Evolutionary conservation across 2,888 invertebrate genomes (phyloP).

Genomic region (Troides helena): DNA sequence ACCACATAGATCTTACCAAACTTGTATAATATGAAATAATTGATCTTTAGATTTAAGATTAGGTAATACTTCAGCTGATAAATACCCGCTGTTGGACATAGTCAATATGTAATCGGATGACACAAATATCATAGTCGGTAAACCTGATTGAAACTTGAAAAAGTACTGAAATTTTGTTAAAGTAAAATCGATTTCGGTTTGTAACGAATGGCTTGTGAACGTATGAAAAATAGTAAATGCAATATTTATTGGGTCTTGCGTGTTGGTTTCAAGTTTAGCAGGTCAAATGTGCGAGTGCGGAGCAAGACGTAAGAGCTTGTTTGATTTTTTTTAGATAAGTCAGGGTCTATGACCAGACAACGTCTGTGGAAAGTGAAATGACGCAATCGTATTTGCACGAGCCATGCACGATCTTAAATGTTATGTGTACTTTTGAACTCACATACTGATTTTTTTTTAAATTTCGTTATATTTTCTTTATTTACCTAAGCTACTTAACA

Average conservation of each 20-base stretch:
- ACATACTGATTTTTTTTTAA: not conserved
- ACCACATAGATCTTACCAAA: too few relatives aligned
- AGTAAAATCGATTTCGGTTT: not conserved
- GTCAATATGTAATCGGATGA: too few relatives aligned
- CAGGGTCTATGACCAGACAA: conserved; percentile 20
- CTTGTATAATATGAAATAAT: too few relatives aligned
- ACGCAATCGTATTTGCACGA: not conserved
- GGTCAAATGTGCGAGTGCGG: conserved; percentile 9
- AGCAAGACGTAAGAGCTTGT: conserved; percentile 10
- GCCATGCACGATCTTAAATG: not conserved
- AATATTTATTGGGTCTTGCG: conserved; percentile 1
- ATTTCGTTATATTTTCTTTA: not conserved
- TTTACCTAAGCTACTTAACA: too few relatives aligned
- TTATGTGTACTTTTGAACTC: not conserved
- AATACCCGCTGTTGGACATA: too few relatives aligned
- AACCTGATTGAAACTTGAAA: not conserved
- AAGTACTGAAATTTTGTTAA: not conserved
- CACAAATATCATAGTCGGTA: not conserved
- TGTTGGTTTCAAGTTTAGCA: conserved; percentile 16
- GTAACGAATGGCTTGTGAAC: not conserved
- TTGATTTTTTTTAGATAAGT: conserved; percentile 7
- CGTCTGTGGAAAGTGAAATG: conserved; percentile 16
- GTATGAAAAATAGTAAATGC: not conserved
- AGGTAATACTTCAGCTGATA: too few relatives aligned
- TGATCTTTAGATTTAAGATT: too few relatives aligned